A percentile compares a stretch with the other conserved stretches of the same genome.
phyloP scores from a whole-genome alignment of 2,888 invertebrate genomes.

The Chesias legatella region DNA sequence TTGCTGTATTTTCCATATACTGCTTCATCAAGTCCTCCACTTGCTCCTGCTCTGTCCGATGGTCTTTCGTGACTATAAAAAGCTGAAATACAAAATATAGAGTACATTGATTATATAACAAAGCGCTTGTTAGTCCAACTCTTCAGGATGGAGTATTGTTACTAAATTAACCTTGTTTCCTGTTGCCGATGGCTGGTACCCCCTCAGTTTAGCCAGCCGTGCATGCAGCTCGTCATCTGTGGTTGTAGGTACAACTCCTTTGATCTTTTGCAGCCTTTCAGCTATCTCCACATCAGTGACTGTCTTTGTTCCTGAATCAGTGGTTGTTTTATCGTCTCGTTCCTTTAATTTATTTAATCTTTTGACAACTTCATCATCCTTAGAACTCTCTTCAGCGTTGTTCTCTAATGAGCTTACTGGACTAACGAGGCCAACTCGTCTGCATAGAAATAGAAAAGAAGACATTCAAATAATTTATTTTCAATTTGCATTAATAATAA shows the following conservation, averaged over 20 bases:
- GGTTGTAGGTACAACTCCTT: conserved; percentile 60
- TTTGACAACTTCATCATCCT: conserved; percentile 83
- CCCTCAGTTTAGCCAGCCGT: conserved; percentile 85
- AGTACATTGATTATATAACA: too few species aligned
- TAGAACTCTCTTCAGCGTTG: conserved; percentile 35
- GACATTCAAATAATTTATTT: too few species aligned
- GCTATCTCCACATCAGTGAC: conserved; percentile 48
- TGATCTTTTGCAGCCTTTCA: conserved; percentile 55
- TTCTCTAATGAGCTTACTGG: not conserved
- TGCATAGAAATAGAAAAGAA: too few species aligned
- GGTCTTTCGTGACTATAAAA: conserved; percentile 71
- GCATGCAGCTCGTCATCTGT: conserved; percentile 83
- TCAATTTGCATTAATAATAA: too few species aligned
- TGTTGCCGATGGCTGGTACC: conserved; percentile 57
- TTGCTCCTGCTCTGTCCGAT: conserved; percentile 85
- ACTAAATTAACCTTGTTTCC: conserved; percentile 45
- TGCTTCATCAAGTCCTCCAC: conserved; percentile 85
- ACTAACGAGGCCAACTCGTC: not conserved
- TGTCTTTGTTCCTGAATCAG: conserved; percentile 1
- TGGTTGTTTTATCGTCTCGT: conserved; percentile 43
- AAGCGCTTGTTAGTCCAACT: too few species aligned
- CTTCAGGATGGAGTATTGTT: not conserved
- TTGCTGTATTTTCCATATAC: conserved; percentile 72
- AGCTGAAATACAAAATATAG: conserved; percentile 46
- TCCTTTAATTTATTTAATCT: conserved; percentile 85